Evolutionary conservation across 53 echinoderm and acorn worm species (phyloP).

Genomic region (Pentamera pediparva): DNA sequence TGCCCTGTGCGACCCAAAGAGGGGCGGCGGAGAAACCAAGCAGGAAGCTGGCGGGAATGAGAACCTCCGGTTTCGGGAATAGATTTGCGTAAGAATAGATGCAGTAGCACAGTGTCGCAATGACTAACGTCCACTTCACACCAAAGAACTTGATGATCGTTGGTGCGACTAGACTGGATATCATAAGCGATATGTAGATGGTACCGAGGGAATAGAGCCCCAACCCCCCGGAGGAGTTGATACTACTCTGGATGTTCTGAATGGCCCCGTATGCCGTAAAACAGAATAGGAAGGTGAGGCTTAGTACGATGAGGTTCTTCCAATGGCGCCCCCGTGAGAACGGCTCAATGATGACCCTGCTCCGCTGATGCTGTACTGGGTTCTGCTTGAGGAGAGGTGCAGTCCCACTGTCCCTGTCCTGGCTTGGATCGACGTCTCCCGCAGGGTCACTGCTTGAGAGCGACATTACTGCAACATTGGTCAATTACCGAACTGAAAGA

Average conservation of each 20-base stretch:
- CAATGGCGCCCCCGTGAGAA: slow-evolving; percentile 31
- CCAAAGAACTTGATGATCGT: slow-evolving; percentile 55
- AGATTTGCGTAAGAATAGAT: slow-evolving; percentile 71
- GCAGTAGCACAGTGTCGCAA: slow-evolving; percentile 49
- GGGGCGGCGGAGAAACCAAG: slow-evolving; percentile 82
- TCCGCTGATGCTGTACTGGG: too few species aligned
- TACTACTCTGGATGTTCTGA: slow-evolving; percentile 83
- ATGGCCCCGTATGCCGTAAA: slow-evolving; percentile 77
- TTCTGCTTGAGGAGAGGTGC: too few species aligned
- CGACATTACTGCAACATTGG: too few species aligned
- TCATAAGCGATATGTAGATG: slow-evolving; percentile 59
- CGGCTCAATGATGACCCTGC: neutral
- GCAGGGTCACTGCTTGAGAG: too few species aligned
- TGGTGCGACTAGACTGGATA: slow-evolving; percentile 64
- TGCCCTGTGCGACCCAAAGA: slow-evolving; percentile 73
- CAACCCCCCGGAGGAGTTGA: slow-evolving; percentile 51
- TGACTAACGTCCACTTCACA: slow-evolving; percentile 77
- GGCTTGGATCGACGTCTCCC: too few species aligned
- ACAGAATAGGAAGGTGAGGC: slow-evolving; percentile 60
- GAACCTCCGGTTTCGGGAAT: slow-evolving; percentile 51
- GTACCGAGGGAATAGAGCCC: slow-evolving; percentile 60
- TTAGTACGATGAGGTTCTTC: slow-evolving; percentile 67
- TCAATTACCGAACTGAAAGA: too few species aligned
- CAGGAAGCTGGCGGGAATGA: slow-evolving; percentile 56
- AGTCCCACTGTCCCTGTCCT: too few species aligned